A percentile compares a stretch with the other conserved stretches of the same genome.
Evolutionary conservation across 1,140 invertebrate species (phyloP).

Genomic region (Calliphora vicina): DNA sequence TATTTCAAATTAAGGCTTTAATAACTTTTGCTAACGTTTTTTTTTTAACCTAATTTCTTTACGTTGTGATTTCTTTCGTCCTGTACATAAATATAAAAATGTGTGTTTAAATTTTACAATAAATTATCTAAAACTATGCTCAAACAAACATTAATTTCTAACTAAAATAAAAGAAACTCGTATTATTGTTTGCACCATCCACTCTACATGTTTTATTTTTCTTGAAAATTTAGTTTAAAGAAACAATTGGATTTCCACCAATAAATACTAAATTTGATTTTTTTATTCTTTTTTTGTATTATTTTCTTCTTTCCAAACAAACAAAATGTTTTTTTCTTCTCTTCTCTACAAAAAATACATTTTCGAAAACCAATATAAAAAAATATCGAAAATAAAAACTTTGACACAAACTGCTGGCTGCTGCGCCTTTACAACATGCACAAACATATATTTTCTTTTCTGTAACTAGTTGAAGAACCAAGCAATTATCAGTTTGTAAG

Average conservation of each 20-base stretch:
- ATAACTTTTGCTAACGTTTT: neutral
- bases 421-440: neutral
- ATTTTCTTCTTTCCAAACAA: neutral
- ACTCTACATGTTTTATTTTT: neutral
- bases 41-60: neutral
- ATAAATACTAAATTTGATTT: neutral
- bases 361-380: neutral
- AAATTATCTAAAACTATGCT: neutral
- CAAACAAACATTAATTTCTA: neutral
- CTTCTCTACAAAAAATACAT: neutral
- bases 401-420: neutral
- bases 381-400: neutral
- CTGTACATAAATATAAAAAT: neutral
- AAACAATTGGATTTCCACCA: neutral
- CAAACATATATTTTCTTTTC: neutral
- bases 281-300: neutral
- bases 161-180: neutral
- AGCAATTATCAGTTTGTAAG: constrained; percentile 39
- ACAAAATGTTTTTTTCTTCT: neutral
- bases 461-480: neutral
- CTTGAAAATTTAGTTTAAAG: neutral
- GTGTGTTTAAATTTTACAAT: neutral
- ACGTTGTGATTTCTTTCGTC: neutral
- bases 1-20: too few relatives aligned
- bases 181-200: neutral